Evolutionary conservation across 1,140 invertebrate species (phyloP).

Genomic region (Hirudo medicinalis): DNA sequence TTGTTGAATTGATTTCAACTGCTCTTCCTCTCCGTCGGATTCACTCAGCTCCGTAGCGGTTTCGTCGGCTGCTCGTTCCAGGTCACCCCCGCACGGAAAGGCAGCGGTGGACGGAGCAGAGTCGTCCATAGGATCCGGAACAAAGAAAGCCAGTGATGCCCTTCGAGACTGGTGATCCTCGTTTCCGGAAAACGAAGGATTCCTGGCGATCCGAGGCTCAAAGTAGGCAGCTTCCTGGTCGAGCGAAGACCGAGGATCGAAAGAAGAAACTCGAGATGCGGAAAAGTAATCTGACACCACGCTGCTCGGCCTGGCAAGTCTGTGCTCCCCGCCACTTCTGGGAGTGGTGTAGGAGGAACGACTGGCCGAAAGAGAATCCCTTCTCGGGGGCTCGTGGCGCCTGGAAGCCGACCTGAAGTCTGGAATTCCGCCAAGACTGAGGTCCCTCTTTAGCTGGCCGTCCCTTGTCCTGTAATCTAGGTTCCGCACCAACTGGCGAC

Average conservation of each 20-base stretch:
- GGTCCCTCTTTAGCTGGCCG: neutral
- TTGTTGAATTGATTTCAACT: neutral
- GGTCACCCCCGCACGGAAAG: neutral
- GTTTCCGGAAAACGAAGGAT: too few species aligned
- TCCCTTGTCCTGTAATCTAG: neutral
- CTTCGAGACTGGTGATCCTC: too few species aligned
- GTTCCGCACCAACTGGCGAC: neutral
- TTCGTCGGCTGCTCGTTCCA: neutral
- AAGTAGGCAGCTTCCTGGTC: too few species aligned
- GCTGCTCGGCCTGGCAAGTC: neutral
- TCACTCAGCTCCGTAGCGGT: neutral
- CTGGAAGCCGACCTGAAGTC: neutral
- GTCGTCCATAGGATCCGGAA: neutral
- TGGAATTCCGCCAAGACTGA: neutral
- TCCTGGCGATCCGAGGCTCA: too few species aligned
- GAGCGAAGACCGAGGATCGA: too few species aligned
- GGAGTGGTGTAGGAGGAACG: neutral
- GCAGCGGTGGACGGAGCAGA: neutral
- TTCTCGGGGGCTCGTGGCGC: neutral
- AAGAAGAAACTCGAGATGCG: neutral
- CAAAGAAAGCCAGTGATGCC: too few species aligned
- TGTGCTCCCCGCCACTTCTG: neutral
- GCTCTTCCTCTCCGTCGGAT: neutral
- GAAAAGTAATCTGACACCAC: slow-evolving; percentile 11
- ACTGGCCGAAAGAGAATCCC: neutral